Base-by-base conservation (phyloP, 2,888 invertebrate species). In the Neoitamus cyanurus region DNA sequence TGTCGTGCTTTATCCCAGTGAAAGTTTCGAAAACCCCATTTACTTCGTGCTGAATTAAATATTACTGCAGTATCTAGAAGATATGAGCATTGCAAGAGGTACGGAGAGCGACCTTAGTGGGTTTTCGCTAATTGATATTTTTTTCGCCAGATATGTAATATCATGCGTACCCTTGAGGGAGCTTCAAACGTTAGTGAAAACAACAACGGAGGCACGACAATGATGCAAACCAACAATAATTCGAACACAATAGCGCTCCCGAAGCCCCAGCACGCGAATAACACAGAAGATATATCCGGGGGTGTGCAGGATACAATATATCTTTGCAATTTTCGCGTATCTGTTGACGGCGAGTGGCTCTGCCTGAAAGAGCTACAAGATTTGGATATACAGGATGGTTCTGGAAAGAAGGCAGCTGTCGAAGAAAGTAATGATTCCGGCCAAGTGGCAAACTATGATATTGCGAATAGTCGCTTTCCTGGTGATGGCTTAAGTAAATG, bases 301-400 rank as follows among this genome's bases (percentile, higher is more conserved):
- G 96, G 96, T 88, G 98, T 97, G 73, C 97, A 98, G 92, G 98
- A 98, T 91, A 98, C 98, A 84, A 98, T 98, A 89, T 98, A 98
- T 92, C 92, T 98, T 91, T 98, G 98, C 93, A 98, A 98, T 91
- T 98, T 98, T 92, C 96, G 98, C 85, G 98, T 98, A 5, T 98
- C 98, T 82, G 98, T 98, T 69, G 98, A 98, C 89, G 98, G 98
- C 85, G 98, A 98, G 91, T 98, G 98, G 98, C 93, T 98, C 85
- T 98, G 98, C 90, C 92, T 98, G 84, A 97, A 97, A 90, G 98
- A 98, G 91, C 92, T 98, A 85, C 97, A 97, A 88, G 98, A 98
- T 91, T 96, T 98, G 90, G 97, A 97, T 89, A 94, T 95, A 93
- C 95, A 95, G 88, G 95, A 95, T 86, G 87, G 86, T 77, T 75